Base-by-base conservation (phyloP, 1,140 invertebrate species). In the Papilio dardanus region DNA sequence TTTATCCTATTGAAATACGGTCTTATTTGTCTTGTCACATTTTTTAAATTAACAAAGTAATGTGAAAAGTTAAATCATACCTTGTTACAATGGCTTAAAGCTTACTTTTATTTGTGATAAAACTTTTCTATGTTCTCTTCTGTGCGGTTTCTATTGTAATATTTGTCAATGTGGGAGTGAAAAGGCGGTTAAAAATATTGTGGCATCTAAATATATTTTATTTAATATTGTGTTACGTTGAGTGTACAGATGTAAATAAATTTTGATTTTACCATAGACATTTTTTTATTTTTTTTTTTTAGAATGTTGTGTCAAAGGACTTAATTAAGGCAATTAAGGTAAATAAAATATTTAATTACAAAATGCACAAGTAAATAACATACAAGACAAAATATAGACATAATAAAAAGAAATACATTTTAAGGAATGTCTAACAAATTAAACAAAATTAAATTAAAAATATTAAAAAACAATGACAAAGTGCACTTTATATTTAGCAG, bases 401-500 rank as follows among this genome's bases (percentile, higher is more conserved):
- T 50, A 0, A 24, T 54, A 24, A 8, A 54, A 54, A 46, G 42
- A 54, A 24, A 54, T 21, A 54, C 50, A 54, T 54, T 54, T 50
- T 21, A 54, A 21, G 50, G 50, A 54, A 54, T 54, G 50, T 54
- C 24, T 21, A 54, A n/a, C 19, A 54, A 54, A 54, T 50, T 37
- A 37, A 37, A 1, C 1, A 37, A 37, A 37, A 50, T n/a, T n/a
- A 4, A 50, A 21, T 8, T n/a, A 21, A 5, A 21, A 46, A 46
- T n/a, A n/a, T n/a, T n/a, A 46, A 46, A 46, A 1, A 46, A 19
- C 42, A n/a, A 46, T 5, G 7, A n/a, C n/a, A n/a, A 3, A 6
- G 8, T 6, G 8, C 8, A 35, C 33, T 35, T 35, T 6, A 35
- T 1, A 35, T 35, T 35, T 2, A 6, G n/a, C n/a, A n/a, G n/a